Conservation (phyloP, 2,113 vertebrate species). For the Lanius collurio region DNA sequence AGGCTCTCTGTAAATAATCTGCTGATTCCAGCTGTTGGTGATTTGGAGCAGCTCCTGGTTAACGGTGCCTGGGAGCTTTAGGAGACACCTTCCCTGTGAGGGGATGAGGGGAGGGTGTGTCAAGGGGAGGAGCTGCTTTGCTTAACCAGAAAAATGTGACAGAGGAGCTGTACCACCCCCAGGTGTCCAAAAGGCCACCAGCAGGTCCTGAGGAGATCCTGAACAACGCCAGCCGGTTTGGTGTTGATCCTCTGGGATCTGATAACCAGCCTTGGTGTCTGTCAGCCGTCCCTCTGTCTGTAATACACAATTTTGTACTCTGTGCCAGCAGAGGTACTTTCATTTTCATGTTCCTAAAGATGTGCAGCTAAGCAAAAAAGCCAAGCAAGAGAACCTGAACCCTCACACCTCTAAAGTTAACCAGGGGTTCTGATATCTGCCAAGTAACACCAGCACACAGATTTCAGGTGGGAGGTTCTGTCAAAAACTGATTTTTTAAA, state of each 20-base stretch:
- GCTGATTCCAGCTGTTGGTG: background rate
- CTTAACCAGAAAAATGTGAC: background rate
- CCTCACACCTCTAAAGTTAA: background rate
- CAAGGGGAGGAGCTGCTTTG: background rate
- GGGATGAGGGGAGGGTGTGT: background rate
- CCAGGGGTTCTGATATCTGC: accelerated
- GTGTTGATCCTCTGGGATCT: background rate
- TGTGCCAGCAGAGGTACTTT: background rate
- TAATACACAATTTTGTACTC: accelerated
- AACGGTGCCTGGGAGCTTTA: background rate
- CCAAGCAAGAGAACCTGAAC: background rate
- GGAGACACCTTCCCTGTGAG: background rate
- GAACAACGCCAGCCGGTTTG: background rate
- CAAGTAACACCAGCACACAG: background rate
- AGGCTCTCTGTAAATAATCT: background rate
- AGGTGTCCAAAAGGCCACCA: background rate
- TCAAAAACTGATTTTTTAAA: background rate
- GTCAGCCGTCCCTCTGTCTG: background rate
- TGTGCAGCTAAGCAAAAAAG: background rate
- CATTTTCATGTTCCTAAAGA: background rate
- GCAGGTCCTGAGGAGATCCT: background rate
- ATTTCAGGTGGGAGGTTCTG: background rate
- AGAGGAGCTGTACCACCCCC: accelerated
- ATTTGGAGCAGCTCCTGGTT: background rate
- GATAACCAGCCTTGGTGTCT: background rate